Evolutionary conservation across 2,797 vertebrate species (phyloP), one percentile per base, ranked within the genome.

Genomic region (Poeciliopsis presidionis): DNA sequence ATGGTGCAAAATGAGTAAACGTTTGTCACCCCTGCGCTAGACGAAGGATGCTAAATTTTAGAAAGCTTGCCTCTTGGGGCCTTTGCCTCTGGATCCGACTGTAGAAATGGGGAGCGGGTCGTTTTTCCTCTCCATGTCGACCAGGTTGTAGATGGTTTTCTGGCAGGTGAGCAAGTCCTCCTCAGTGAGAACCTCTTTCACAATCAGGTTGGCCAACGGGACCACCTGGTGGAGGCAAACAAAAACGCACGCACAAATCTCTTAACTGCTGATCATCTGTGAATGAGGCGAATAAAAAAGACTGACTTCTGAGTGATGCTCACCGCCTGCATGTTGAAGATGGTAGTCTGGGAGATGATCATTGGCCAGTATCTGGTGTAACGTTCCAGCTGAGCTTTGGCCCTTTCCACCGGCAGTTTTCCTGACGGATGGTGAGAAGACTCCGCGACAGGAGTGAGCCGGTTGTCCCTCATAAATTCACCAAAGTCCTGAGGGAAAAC

Each of bases 311-410:
- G 22, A 6, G 4, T 74, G 80, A 18, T 67, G 94, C 97, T 96
- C 92, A 99, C 98, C 65, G 98, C 98, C 93, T 99, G 98, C 98
- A 99, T 99, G 93, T 99, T 99, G 93, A 99, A 99, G 85, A 99
- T 99, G 81, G 98, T 99, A 65, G 98, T 99, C 93, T 99, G 98
- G 85, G 98, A 99, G 91, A 99, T 99, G 89, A 99, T 99, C 98
- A 99, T 99, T 8, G 98, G 98, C 98, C 98, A 99, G 92, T 99
- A 99, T 63, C 98, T 97, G 63, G 98, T 99, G 89, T 99, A 94
- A 63, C 98, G 97, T 89, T 99, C 98, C 89, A 99, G 96, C 89
- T 99, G 98, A 82, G 95, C 95, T 94, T 97, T 99, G 59, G 98
- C 97, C 88, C 97, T 95, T 87, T 99, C 98, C 63, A 96, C 89